These are phyloP conservation scores for Glossosoma conforme DNA, from an alignment of 1,140 invertebrate genomes.

Conservation along the genomic window DNA sequence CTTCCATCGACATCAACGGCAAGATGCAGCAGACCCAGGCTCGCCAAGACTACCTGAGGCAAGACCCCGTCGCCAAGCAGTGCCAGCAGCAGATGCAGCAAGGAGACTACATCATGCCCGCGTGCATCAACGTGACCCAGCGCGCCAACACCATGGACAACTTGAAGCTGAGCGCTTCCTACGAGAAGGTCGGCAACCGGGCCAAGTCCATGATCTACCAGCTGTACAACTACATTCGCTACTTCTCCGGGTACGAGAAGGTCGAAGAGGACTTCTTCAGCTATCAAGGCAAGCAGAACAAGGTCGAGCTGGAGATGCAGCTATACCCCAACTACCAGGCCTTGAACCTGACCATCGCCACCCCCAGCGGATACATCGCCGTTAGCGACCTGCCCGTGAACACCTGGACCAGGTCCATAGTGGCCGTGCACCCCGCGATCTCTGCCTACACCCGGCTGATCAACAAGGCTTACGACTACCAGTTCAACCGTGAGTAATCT, in stretches of 20 bases:
- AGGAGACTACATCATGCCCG: slow-evolving; percentile 48
- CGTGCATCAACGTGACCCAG: slow-evolving; percentile 51
- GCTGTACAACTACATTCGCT: slow-evolving; percentile 35
- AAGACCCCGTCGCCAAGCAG: slow-evolving; percentile 38
- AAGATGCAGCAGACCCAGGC: slow-evolving; percentile 45
- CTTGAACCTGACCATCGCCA: slow-evolving; percentile 42
- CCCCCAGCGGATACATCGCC: slow-evolving; percentile 38
- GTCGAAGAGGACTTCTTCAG: slow-evolving; percentile 36
- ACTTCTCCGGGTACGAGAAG: slow-evolving; percentile 34
- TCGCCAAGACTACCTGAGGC: slow-evolving; percentile 44
- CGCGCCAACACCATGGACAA: slow-evolving; percentile 47
- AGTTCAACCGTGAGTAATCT: slow-evolving; percentile 45
- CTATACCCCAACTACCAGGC: slow-evolving; percentile 39
- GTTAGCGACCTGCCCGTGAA: slow-evolving; percentile 41
- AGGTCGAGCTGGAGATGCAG: slow-evolving; percentile 44
- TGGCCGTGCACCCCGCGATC: slow-evolving; percentile 45
- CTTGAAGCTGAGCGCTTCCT: slow-evolving; percentile 40
- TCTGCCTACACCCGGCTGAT: slow-evolving; percentile 36
- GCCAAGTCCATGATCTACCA: slow-evolving; percentile 37
- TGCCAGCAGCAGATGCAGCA: slow-evolving; percentile 50
- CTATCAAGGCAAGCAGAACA: slow-evolving; percentile 37
- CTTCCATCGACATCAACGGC: slow-evolving; percentile 44
- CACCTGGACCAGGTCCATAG: slow-evolving; percentile 34
- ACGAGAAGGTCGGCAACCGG: slow-evolving; percentile 40
- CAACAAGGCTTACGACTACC: slow-evolving; percentile 36